Conservation (phyloP, 2,113 vertebrate species). For the Canis aureus region DNA sequence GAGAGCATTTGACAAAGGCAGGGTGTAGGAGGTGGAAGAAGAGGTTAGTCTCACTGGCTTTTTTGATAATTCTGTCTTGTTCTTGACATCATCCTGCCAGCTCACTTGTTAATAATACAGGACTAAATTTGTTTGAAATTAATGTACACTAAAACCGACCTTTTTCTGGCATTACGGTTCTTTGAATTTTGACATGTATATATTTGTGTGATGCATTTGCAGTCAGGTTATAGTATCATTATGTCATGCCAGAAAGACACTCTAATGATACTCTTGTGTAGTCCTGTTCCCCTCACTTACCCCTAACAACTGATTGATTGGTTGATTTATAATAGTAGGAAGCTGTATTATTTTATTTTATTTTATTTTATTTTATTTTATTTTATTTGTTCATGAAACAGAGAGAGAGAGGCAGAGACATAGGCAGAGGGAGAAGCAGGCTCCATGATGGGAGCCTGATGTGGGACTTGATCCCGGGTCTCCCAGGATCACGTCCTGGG, state of each 20-base stretch:
- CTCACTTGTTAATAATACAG: not conserved
- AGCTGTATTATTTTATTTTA: too few relatives aligned
- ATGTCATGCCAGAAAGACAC: not conserved
- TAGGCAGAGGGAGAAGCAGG: too few relatives aligned
- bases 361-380: too few relatives aligned
- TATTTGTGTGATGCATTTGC: not conserved
- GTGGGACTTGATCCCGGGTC: too few relatives aligned
- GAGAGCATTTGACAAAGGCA: not conserved
- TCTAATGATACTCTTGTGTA: not conserved
- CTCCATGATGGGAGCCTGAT: too few relatives aligned
- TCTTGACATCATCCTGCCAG: not conserved
- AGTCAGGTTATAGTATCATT: not conserved
- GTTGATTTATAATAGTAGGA: too few relatives aligned
- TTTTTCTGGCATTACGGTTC: not conserved
- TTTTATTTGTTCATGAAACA: too few relatives aligned
- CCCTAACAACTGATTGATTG: not conserved
- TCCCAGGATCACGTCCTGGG: too few relatives aligned
- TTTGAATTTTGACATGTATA: not conserved
- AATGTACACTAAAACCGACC: not conserved
- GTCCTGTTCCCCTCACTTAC: fast-evolving
- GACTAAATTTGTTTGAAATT: not conserved
- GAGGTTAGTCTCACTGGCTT: not conserved
- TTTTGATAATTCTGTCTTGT: not conserved
- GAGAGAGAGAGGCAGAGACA: too few relatives aligned
- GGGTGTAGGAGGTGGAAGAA: not conserved